Conservation (phyloP, 2,113 vertebrate species). For the Miniopterus natalensis region DNA sequence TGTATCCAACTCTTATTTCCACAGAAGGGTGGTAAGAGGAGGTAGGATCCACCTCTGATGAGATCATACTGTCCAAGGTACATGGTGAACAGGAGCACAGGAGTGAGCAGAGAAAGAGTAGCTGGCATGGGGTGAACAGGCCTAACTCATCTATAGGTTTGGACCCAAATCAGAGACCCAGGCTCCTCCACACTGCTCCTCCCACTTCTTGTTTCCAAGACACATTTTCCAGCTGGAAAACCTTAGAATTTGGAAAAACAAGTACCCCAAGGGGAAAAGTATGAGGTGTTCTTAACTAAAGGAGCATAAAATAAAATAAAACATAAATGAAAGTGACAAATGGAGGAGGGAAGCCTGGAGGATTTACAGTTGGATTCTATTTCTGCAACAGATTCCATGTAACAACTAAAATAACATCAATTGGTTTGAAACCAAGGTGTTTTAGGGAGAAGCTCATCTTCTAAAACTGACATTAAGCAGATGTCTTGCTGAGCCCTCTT, state of each 20-base stretch:
- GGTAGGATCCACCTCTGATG: not conserved
- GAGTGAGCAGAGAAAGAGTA: not conserved
- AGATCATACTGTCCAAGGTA: not conserved
- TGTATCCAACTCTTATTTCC: not conserved
- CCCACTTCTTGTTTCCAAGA: slow-evolving; percentile 62
- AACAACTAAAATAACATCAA: slow-evolving; percentile 71
- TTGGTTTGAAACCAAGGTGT: slow-evolving; percentile 67
- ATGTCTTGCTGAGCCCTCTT: not conserved
- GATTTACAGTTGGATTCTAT: slow-evolving; percentile 54
- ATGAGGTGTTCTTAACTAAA: slow-evolving; percentile 72
- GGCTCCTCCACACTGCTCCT: not conserved
- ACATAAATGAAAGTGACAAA: slow-evolving; percentile 48
- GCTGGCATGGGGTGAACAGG: not conserved
- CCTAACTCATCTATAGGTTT: not conserved
- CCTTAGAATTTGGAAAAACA: slow-evolving; percentile 65
- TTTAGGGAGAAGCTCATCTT: not conserved
- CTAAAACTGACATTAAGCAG: slow-evolving; percentile 49
- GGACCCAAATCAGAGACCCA: not conserved
- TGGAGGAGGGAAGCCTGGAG: slow-evolving; percentile 6
- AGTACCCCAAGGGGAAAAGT: slow-evolving; percentile 60
- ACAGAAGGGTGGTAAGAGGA: not conserved
- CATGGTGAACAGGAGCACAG: not conserved
- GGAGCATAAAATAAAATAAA: slow-evolving; percentile 71
- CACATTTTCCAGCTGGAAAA: slow-evolving; percentile 71
- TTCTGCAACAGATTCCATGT: not conserved